Percentiles rank a stretch among this genome's conserved stretches.
These are phyloP conservation scores for Trachelus stipa DNA, from an alignment of 2,888 invertebrate genomes.

Conservation along the genomic window DNA sequence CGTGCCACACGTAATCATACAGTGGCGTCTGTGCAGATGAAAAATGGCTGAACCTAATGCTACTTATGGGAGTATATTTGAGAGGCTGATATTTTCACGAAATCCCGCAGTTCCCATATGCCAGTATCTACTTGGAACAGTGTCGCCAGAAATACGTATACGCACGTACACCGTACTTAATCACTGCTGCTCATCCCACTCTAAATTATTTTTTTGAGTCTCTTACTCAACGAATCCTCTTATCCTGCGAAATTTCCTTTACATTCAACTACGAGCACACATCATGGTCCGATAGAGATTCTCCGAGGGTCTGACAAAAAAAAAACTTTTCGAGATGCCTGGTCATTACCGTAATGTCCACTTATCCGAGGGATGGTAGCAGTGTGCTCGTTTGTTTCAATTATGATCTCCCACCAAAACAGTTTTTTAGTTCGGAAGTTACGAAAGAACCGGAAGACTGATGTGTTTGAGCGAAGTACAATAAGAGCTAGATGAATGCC, in stretches of 20 bases:
- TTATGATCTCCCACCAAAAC: not conserved
- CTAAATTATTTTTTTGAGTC: not conserved
- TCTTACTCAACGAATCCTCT: not conserved
- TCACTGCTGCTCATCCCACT: not conserved
- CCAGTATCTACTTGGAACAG: not conserved
- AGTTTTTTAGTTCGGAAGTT: not conserved
- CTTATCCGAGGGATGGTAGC: not conserved
- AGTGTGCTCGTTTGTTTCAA: not conserved
- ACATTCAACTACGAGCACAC: not conserved
- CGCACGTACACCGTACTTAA: not conserved
- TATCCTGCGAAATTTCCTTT: not conserved
- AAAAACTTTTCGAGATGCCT: not conserved
- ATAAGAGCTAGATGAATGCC: not conserved
- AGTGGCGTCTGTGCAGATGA: slow-evolving; percentile 13
- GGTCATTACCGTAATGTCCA: not conserved
- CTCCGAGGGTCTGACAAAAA: not conserved
- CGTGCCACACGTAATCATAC: slow-evolving; percentile 6
- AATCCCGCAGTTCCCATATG: not conserved
- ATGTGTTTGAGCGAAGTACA: not conserved
- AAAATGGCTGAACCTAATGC: slow-evolving; percentile 4
- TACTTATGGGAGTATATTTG: slow-evolving; percentile 1
- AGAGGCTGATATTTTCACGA: not conserved
- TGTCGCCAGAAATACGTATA: not conserved
- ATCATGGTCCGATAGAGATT: no score
- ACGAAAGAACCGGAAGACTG: not conserved